Percentiles rank a stretch among this genome's conserved stretches.
These are phyloP conservation scores for Phyllopteryx taeniolatus DNA, from an alignment of 2,113 vertebrate genomes.

Conservation along the genomic window DNA sequence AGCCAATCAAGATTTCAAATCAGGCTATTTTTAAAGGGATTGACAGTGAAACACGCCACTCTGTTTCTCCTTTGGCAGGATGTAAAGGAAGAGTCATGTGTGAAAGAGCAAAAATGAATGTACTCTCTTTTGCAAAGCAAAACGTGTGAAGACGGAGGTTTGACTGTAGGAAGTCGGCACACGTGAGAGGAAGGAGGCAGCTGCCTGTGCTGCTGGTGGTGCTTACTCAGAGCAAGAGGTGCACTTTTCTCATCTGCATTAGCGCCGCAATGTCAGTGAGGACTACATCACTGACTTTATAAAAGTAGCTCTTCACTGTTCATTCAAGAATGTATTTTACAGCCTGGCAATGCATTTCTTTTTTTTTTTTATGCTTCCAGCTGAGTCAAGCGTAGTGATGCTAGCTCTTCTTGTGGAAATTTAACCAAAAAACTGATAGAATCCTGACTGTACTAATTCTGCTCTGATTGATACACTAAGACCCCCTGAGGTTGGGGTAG, in stretches of 20 bases:
- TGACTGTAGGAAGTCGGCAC: slow-evolving; percentile 11
- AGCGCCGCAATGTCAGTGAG: slow-evolving; percentile 70
- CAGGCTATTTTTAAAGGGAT: slow-evolving; percentile 29
- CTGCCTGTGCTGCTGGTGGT: slow-evolving; percentile 21
- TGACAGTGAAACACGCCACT: neutral
- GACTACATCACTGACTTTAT: slow-evolving; percentile 56
- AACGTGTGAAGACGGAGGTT: slow-evolving; percentile 39
- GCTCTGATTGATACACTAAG: neutral
- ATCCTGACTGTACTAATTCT: neutral
- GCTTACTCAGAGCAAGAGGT: slow-evolving; percentile 34
- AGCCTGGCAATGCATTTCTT: slow-evolving; percentile 25
- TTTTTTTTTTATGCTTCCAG: slow-evolving; percentile 45
- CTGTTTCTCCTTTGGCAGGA: slow-evolving; percentile 15
- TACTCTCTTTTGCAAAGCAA: slow-evolving; percentile 36
- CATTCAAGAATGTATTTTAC: slow-evolving; percentile 52
- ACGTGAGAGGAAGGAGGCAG: neutral
- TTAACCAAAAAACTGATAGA: neutral
- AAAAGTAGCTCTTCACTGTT: slow-evolving; percentile 50
- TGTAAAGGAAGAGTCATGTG: slow-evolving; percentile 8
- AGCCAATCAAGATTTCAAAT: slow-evolving; percentile 45
- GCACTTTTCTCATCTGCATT: slow-evolving; percentile 54
- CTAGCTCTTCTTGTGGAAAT: neutral
- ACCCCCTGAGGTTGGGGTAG: neutral
- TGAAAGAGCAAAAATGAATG: slow-evolving; percentile 17
- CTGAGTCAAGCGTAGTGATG: slow-evolving; percentile 46